Percentiles rank a stretch among this genome's conserved stretches.
Conservation (phyloP, 2,113 vertebrate species). For the Sylvietta virens region DNA sequence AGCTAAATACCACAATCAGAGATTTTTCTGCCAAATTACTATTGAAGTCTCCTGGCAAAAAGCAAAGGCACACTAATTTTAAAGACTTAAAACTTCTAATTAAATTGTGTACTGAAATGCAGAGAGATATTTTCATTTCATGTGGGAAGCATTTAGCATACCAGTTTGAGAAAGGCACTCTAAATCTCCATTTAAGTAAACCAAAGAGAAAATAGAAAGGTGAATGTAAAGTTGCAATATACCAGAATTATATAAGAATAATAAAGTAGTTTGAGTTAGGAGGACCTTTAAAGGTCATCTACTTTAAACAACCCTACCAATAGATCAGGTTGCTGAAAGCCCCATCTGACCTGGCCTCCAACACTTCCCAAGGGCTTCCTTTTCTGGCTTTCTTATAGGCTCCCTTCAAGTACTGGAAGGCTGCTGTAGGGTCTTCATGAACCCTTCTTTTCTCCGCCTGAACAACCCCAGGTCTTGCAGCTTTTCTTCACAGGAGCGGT, state of each 20-base stretch:
- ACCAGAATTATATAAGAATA: background rate
- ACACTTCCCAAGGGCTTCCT: background rate
- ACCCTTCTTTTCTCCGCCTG: background rate
- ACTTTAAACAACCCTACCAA: background rate
- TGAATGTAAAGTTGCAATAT: background rate
- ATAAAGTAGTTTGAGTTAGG: background rate
- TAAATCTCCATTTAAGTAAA: background rate
- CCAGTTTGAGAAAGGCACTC: background rate
- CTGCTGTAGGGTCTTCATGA: background rate
- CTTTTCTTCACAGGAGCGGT: background rate
- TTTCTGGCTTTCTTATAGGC: background rate
- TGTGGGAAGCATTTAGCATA: background rate
- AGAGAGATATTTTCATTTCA: background rate
- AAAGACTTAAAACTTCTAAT: background rate
- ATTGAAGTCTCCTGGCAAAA: background rate
- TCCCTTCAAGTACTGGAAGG: background rate
- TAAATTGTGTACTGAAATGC: background rate
- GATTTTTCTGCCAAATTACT: background rate
- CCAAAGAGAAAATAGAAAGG: background rate
- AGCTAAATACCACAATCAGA: background rate
- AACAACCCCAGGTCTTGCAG: background rate
- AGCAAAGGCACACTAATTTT: background rate
- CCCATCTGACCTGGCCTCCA: no score
- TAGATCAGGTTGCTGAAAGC: background rate
- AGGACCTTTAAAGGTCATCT: background rate